phyloP scores from a whole-genome alignment of 2,888 invertebrate species.

The Pterostichus niger region DNA sequence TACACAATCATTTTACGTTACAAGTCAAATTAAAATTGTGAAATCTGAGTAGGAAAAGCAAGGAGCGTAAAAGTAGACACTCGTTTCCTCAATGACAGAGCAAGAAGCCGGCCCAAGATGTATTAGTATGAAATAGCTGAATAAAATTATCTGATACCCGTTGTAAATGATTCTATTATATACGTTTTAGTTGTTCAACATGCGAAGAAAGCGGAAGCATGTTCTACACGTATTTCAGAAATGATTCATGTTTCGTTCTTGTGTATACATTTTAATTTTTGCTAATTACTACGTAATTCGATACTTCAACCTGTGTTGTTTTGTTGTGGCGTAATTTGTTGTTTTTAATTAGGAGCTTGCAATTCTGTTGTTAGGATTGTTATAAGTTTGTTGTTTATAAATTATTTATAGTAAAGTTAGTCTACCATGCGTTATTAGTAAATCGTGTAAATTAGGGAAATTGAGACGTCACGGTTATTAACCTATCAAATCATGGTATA shows the following conservation, averaged over 20 bases:
- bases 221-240: constrained; percentile 35
- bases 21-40: constrained; percentile 20
- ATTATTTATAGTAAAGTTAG: constrained; percentile 31
- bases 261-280: constrained; percentile 41
- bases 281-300: constrained; percentile 46
- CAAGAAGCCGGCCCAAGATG: constrained; percentile 25
- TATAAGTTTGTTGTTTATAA: constrained; percentile 8
- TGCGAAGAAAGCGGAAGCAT: constrained; percentile 42
- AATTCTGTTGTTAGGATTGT: not conserved
- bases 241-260: constrained; percentile 27
- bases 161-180: constrained; percentile 61
- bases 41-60: constrained; percentile 41
- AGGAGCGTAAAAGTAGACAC: constrained; percentile 57
- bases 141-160: constrained; percentile 64
- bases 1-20: constrained; percentile 40
- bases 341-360: constrained; percentile 36
- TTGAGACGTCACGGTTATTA: constrained; percentile 14
- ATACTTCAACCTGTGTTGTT: not conserved
- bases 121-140: constrained; percentile 50
- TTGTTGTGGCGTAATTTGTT: constrained; percentile 29
- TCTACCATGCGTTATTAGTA: constrained; percentile 26
- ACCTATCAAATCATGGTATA: not conserved
- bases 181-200: constrained; percentile 62
- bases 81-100: constrained; percentile 58
- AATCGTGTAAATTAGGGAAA: not conserved